Conservation (phyloP, 2,797 vertebrate genomes). For the Muraenolepis orangiensis region DNA sequence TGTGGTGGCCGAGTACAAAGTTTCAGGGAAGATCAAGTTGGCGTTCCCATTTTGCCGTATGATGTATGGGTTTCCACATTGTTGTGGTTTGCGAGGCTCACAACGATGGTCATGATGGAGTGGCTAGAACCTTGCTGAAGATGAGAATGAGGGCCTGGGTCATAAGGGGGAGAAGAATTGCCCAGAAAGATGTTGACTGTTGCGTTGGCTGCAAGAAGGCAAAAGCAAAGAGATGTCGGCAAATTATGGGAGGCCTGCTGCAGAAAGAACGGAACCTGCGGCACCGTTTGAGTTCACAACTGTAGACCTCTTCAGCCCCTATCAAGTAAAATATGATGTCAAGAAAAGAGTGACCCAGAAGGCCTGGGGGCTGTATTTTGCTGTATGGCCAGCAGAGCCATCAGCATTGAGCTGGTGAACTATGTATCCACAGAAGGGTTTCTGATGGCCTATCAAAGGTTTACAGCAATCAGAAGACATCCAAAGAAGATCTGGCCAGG, state of each 20-base stretch:
- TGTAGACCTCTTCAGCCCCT: conserved; percentile 29
- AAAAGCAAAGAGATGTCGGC: too few species aligned
- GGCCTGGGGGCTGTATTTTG: conserved; percentile 28
- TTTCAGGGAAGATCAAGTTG: neutral
- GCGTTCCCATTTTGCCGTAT: conserved; percentile 23
- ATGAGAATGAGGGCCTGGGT: conserved; percentile 32
- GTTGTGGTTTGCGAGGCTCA: too few species aligned
- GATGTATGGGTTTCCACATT: too few species aligned
- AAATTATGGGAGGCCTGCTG: too few species aligned
- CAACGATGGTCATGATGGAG: too few species aligned
- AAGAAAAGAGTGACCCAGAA: conserved; percentile 19
- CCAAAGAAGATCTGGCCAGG: conserved; percentile 23
- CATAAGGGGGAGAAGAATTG: conserved; percentile 15
- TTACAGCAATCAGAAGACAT: too few species aligned
- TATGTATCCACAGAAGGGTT: conserved; percentile 8
- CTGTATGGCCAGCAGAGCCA: conserved; percentile 19
- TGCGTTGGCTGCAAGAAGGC: too few species aligned
- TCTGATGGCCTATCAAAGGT: conserved; percentile 14
- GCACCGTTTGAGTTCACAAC: conserved; percentile 29
- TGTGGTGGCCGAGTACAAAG: too few species aligned
- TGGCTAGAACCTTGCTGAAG: conserved; percentile 10
- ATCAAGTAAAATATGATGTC: conserved; percentile 28
- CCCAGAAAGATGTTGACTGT: conserved; percentile 11
- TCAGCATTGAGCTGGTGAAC: too few species aligned
- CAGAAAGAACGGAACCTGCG: too few species aligned